phyloP scores from a whole-genome alignment of 1,140 invertebrate genomes.

The Leptestheria dahalacensis region DNA sequence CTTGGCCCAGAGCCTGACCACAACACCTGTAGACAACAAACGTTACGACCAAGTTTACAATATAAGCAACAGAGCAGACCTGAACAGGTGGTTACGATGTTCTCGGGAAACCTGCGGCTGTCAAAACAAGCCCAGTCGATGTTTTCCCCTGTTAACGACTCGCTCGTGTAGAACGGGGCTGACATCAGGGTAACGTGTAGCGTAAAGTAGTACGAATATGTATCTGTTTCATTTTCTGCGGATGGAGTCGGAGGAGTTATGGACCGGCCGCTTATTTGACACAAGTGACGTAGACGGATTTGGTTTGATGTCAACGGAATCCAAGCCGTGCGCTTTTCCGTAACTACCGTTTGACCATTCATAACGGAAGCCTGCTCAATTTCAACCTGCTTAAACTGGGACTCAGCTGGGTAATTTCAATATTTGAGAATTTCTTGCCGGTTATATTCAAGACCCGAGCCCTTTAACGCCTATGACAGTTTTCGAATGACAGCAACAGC shows the following conservation, averaged over 20 bases:
- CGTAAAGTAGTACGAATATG: slow-evolving; percentile 43
- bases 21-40: slow-evolving; percentile 29
- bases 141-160: slow-evolving; percentile 50
- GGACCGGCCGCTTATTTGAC: slow-evolving; percentile 1
- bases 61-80: slow-evolving; percentile 21
- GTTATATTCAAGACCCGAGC: too few species aligned
- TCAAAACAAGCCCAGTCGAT: slow-evolving; percentile 59
- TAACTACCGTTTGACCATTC: too few species aligned
- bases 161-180: slow-evolving; percentile 74
- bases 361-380: too few species aligned
- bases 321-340: background rate
- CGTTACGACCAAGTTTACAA: slow-evolving; percentile 18
- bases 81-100: slow-evolving; percentile 22
- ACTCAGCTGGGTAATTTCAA: too few species aligned
- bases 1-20: slow-evolving; percentile 40
- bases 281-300: slow-evolving; percentile 50
- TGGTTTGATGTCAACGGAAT: slow-evolving; percentile 19
- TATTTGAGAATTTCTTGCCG: too few species aligned
- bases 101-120: slow-evolving; percentile 28
- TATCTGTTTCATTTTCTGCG: background rate
- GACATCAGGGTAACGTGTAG: slow-evolving; percentile 62
- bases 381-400: too few species aligned
- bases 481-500: too few species aligned
- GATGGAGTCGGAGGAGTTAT: background rate
- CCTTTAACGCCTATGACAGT: too few species aligned